phyloP scores from a whole-genome alignment of 2,797 vertebrate species.

The Paedocypris micromegethes region DNA sequence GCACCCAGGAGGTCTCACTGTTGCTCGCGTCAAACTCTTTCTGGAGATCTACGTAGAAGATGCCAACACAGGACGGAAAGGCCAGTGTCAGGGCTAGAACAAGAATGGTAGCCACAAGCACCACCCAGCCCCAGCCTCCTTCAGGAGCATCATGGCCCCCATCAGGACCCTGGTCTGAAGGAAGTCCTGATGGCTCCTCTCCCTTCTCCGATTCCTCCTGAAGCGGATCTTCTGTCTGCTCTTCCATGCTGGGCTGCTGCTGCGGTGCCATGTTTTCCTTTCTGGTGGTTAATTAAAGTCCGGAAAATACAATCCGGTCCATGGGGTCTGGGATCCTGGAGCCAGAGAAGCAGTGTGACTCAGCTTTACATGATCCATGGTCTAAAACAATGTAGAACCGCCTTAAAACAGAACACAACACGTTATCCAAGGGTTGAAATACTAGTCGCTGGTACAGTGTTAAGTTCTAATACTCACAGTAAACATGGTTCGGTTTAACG shows the following conservation, averaged over 20 bases:
- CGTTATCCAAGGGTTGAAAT: no score
- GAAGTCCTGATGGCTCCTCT: conserved; percentile 11
- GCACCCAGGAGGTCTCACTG: conserved; percentile 89
- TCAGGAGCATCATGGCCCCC: conserved; percentile 60
- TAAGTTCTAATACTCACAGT: no score
- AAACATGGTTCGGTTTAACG: no score
- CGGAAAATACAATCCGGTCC: conserved; percentile 44
- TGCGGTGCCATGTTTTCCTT: conserved; percentile 34
- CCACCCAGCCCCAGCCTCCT: conserved; percentile 86
- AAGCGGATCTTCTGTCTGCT: conserved; percentile 28
- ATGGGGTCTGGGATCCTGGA: conserved; percentile 6
- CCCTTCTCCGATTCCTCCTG: conserved; percentile 50
- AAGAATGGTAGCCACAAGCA: conserved; percentile 76
- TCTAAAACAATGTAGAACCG: no score
- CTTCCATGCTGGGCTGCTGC: conserved; percentile 36
- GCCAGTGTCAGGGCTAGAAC: conserved; percentile 79
- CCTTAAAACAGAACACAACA: no score
- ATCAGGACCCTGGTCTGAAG: conserved; percentile 3
- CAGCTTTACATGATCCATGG: background rate
- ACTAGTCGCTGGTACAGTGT: no score
- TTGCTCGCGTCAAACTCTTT: conserved; percentile 82
- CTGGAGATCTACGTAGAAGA: conserved; percentile 90
- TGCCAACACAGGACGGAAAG: conserved; percentile 78
- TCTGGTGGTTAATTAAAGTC: conserved; percentile 35
- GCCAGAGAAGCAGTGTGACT: conserved; percentile 43